Evolutionary conservation across 2,113 vertebrate genomes (phyloP).

Genomic region (Aphyosemion australe): DNA sequence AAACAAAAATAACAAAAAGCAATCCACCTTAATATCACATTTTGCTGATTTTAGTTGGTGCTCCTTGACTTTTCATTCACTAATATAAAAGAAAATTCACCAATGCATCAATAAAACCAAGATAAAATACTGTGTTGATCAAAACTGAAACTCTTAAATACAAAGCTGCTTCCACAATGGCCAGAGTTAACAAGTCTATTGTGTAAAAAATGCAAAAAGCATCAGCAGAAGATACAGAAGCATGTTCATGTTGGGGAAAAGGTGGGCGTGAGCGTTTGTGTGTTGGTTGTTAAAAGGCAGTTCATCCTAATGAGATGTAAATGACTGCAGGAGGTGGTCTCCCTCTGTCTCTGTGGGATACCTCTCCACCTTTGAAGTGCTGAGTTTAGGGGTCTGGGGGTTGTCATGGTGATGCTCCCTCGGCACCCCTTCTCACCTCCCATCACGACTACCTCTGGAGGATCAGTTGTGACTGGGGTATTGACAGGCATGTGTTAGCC

Average conservation of each 20-base stretch:
- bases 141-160: not conserved
- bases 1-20: too few species aligned
- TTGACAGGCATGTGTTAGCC: slow-evolving; percentile 71
- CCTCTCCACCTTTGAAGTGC: slow-evolving; percentile 66
- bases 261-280: slow-evolving; percentile 21
- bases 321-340: slow-evolving; percentile 67
- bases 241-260: slow-evolving; percentile 6
- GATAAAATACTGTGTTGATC: not conserved
- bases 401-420: slow-evolving; percentile 72
- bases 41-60: too few species aligned
- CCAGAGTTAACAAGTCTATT: slow-evolving; percentile 25
- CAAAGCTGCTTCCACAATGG: slow-evolving; percentile 13
- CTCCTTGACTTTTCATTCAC: too few species aligned
- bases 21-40: too few species aligned
- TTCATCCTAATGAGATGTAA: slow-evolving; percentile 70
- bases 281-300: slow-evolving; percentile 32
- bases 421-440: slow-evolving; percentile 18
- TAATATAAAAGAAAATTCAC: too few species aligned
- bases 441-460: slow-evolving; percentile 52
- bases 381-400: slow-evolving; percentile 48
- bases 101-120: not conserved
- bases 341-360: slow-evolving; percentile 54
- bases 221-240: slow-evolving; percentile 10
- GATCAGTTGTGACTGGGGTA: slow-evolving; percentile 66
- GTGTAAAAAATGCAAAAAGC: not conserved